These are phyloP conservation scores for Drosophila malerkotliana DNA, from an alignment of 1,140 invertebrate genomes.

Conservation along the genomic window DNA sequence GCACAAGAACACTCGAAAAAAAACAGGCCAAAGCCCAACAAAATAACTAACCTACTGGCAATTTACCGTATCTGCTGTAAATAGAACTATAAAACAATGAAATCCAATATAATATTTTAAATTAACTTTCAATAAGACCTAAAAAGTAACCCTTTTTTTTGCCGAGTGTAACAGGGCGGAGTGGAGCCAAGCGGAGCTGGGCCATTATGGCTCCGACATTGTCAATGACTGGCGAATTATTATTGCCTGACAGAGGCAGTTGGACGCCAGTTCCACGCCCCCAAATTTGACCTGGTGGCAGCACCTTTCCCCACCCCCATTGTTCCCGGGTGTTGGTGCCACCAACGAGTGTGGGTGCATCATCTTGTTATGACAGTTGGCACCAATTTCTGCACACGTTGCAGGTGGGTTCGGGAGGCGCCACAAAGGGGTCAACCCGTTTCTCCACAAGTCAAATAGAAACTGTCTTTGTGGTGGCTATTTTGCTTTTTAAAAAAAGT, in stretches of 20 bases:
- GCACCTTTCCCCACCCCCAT: not conserved
- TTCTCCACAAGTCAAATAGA: constrained; percentile 67
- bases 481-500: constrained; percentile 16
- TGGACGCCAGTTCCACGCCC: constrained; percentile 41
- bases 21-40: not conserved
- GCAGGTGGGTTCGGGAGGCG: constrained; percentile 52
- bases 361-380: constrained; percentile 74
- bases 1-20: not conserved
- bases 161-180: not conserved
- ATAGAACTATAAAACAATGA: not conserved
- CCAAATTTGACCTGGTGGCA: constrained; percentile 10
- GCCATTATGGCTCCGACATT: constrained; percentile 77
- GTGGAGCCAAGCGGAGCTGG: constrained; percentile 46
- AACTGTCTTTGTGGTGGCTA: constrained; percentile 14
- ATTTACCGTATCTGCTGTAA: not conserved
- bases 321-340: constrained; percentile 11
- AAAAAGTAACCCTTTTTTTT: not conserved
- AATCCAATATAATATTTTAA: not conserved
- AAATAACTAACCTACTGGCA: not conserved
- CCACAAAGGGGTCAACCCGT: constrained; percentile 40
- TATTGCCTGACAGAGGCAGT: constrained; percentile 73
- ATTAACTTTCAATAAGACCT: too few species aligned
- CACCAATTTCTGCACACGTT: constrained; percentile 54
- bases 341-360: constrained; percentile 34
- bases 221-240: constrained; percentile 79